Evolutionary conservation across 2,888 invertebrate species (phyloP).

Genomic region (Digitonthophagus gazella): DNA sequence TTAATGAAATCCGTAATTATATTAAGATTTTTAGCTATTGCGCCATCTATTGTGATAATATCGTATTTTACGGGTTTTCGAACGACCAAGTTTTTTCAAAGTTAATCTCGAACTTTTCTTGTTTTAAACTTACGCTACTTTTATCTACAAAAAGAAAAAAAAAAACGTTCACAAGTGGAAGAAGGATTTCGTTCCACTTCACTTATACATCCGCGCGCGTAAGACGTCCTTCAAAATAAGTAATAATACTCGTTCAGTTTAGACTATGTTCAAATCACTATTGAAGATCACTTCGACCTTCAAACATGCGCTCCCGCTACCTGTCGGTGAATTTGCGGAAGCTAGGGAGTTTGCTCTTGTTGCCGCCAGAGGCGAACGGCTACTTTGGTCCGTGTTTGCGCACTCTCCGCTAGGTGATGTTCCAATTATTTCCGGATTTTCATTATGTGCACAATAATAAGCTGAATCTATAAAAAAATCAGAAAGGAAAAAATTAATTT

Average conservation of each 20-base stretch:
- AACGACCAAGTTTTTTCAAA: slow-evolving; percentile 20
- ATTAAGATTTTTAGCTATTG: slow-evolving; percentile 44
- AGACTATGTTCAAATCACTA: slow-evolving; percentile 46
- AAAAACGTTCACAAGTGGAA: slow-evolving; percentile 6
- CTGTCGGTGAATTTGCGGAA: slow-evolving; percentile 67
- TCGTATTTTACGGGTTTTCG: slow-evolving; percentile 3
- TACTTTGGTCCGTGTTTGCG: slow-evolving; percentile 55
- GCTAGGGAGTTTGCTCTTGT: slow-evolving; percentile 69
- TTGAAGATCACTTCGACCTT: slow-evolving; percentile 56
- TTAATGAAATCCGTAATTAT: slow-evolving; percentile 44
- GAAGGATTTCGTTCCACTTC: not conserved
- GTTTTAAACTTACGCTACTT: slow-evolving; percentile 2
- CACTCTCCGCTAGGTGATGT: slow-evolving; percentile 31
- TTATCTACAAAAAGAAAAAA: slow-evolving; percentile 11
- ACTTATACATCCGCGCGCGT: not conserved
- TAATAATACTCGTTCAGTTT: slow-evolving; percentile 14
- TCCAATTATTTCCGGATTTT: slow-evolving; percentile 40
- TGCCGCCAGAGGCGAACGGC: slow-evolving; percentile 68
- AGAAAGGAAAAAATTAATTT: too few species aligned
- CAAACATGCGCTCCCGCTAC: slow-evolving; percentile 65
- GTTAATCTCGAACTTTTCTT: slow-evolving; percentile 7
- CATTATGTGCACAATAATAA: slow-evolving; percentile 62
- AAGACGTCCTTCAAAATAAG: slow-evolving; percentile 7
- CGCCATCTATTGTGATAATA: slow-evolving; percentile 8
- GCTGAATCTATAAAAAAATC: slow-evolving; percentile 58